Base-by-base conservation (phyloP, 2,113 vertebrate species). In the Channa argus region DNA sequence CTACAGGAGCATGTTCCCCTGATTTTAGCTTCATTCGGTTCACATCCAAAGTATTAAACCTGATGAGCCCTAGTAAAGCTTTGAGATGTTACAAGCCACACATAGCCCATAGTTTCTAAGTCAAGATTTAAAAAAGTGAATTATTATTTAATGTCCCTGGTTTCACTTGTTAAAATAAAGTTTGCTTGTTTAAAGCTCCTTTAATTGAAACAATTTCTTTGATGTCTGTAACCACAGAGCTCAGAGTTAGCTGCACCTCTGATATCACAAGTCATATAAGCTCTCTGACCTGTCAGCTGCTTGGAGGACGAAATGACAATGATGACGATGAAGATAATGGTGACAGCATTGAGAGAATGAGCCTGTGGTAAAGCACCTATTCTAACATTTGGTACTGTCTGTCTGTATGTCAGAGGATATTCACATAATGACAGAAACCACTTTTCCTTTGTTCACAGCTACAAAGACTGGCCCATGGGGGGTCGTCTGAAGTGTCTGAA, bases 321-420 rank as follows among this genome's bases (percentile, higher is more conserved):
- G 70, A 65, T 2, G 74, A 77, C 0, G 85, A 85, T 1, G 73
- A 82, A 4, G 88, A 89, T 0, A 74, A 80, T 0, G 77, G 4
- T 13, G 82, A 87, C 2, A 5, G 62, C 34, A 60, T 89, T 0
- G 8, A 66, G 65, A 64, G 5, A 0, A 83, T 90, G 64, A 81
- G 44, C 5, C 65, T 89, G 11, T 94, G 94, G 93, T 94, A 85
- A 83, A 36, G 43, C 6, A 24, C 24, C 24, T 24, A 24, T 24
- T 24, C 24, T 24, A 24, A 24, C 24, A 24, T 24, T 24, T 7
- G 1, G 3, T 8, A 1, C 6, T 5, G 2, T 53, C 45, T n/a
- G n/a, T n/a, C 75, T 68, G 10, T 36, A 5, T 14, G 3, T 8
- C 9, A 14, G 1, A 36, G 45, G 5, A 52, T 6, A 38, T 3